Base-by-base conservation (phyloP, 2,797 vertebrate species). In the Microtus agrestis region DNA sequence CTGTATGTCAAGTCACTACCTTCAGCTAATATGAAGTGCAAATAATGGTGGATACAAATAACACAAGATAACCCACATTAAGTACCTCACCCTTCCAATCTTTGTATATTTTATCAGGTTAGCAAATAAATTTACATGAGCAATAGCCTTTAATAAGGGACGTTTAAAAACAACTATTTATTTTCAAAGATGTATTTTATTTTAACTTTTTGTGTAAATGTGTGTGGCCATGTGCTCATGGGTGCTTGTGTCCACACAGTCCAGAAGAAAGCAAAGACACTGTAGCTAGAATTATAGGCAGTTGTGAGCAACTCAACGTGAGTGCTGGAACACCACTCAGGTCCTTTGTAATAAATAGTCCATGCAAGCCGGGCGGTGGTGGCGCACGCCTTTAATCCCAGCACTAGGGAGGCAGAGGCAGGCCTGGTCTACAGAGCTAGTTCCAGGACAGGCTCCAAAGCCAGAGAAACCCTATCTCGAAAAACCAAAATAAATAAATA, bases 121-220 rank as follows among this genome's bases (percentile, higher is more conserved):
- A 59, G 79, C 78, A 81, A 59, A 81, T 34, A 59, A 8, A 81
- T 6, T 80, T 59, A 56, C 17, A 27, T 27, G n/a, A 59, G 34
- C 34, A 79, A 89, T 17, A 54, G 54, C 5, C 54, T 54, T 54
- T 54, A 54, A 59, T 71, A 89, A 59, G n/a, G 78, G 54, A 17
- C 15, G 81, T 77, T 91, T 80, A 80, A 94, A 95, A 97, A 48
- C 76, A 88, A 94, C 54, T 59, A 81, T 23, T 40, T 40, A n/a
- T 59, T 61, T 59, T 80, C 37, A 40, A 81, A 59, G 54, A 59
- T 59, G 13, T 15, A 81, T 80, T 54, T 48, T 79, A 79, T 59
- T 54, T 48, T 79, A 79, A 79, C n/a, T 89, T 88, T n/a, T n/a
- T 80, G 54, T 27, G 54, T 80, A 81, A 59, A 59, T 59, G 3